Evolutionary conservation across 2,113 vertebrate species (phyloP), one percentile per base, ranked within the genome.

Genomic region (Alouatta palliata): DNA sequence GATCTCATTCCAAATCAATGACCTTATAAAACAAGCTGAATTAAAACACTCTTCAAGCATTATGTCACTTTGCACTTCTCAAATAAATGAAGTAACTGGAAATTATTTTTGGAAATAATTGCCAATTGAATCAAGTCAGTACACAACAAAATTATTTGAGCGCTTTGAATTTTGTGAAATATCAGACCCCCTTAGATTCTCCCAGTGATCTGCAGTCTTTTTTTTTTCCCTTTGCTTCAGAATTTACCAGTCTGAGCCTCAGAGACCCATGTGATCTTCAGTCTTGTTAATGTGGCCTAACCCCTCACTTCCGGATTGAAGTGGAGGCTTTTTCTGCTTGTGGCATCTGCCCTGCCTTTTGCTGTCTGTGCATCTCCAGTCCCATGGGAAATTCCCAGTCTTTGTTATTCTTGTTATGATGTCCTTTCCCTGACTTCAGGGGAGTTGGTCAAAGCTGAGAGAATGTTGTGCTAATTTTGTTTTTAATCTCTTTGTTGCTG

Each of bases 11-110:
- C 96, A 98, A 98, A 96, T 94, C 79, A 97, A 95, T 97, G 90
- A 97, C 95, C 93, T 98, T 98, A 98, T 96, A 98, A 98, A 98
- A 94, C 91, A 98, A 94, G 97, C 92, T 56, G 49, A 97, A 97
- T 97, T 93, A 96, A 98, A 98, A 90, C 54, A 52, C 64, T 91
- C 70, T 96, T 97, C 82, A 70, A 98, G 94, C 97, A 79, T 49
- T 94, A 8, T 92, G 91, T 79, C 96, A 94, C 82, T 98, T 98
- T 97, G 83, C 52, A 75, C 43, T 87, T 89, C 49, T 96, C 81
- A 93, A 87, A 95, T 61, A 98, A 97, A 97, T 96, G 73, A 86
- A 98, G 75, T 82, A 52, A 97, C 82, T 98, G 91, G 70, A 97
- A 95, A 90, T 68, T 94, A 52, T 96, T 96, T 98, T 97, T 58